Conservation (phyloP, 2,797 vertebrate species). For the Danio jaintianensis region DNA sequence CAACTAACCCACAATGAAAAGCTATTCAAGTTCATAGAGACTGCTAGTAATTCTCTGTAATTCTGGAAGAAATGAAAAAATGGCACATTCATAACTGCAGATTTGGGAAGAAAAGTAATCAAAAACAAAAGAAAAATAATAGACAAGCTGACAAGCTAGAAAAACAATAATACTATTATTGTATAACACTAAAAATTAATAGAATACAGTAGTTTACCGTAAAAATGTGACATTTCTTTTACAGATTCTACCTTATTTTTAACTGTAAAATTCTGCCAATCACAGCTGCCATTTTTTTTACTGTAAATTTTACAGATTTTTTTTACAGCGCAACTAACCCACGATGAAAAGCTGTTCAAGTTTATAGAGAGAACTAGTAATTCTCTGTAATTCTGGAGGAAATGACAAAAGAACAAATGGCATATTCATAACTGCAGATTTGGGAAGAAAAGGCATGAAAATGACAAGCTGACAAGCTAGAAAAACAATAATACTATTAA, state of each 20-base stretch:
- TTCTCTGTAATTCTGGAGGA: slow-evolving; percentile 34
- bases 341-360: slow-evolving; percentile 22
- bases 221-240: too few relatives aligned
- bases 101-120: slow-evolving; percentile 15
- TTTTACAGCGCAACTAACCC: not conserved
- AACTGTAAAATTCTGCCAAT: too few relatives aligned
- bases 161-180: slow-evolving; percentile 70
- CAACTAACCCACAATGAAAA: slow-evolving; percentile 17
- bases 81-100: not conserved
- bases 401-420: slow-evolving; percentile 38
- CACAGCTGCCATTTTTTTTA: too few relatives aligned
- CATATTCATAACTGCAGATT: not conserved
- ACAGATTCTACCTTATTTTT: too few relatives aligned
- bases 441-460: slow-evolving; percentile 9
- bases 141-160: slow-evolving; percentile 14
- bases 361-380: slow-evolving; percentile 14
- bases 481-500: slow-evolving; percentile 70
- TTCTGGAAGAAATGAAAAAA: slow-evolving; percentile 43
- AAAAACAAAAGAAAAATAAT: too few relatives aligned
- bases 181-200: too few relatives aligned
- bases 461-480: not conserved
- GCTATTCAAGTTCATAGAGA: slow-evolving; percentile 10
- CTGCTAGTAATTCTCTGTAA: slow-evolving; percentile 25
- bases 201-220: too few relatives aligned
- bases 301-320: too few relatives aligned